Evolutionary conservation across 1,140 invertebrate genomes (phyloP).

Genomic region (Chironomus tepperi): DNA sequence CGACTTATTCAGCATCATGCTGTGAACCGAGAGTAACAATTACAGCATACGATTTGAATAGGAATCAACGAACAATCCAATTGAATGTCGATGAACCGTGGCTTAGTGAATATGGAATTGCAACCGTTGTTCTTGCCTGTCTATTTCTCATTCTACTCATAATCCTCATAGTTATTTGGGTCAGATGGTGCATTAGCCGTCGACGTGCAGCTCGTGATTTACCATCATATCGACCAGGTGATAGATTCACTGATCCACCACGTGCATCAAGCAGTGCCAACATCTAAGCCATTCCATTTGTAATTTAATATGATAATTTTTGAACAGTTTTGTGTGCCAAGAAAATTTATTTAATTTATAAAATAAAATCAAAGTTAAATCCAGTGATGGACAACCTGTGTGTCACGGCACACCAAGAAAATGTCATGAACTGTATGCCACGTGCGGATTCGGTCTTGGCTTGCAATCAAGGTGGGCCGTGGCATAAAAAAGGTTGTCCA

Average conservation of each 20-base stretch:
- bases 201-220: conserved; percentile 43
- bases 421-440: no score
- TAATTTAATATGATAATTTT: no score
- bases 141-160: conserved; percentile 39
- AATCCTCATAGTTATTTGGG: conserved; percentile 43
- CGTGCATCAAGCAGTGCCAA: background rate
- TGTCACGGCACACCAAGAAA: no score
- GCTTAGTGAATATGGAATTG: conserved; percentile 42
- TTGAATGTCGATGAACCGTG: conserved; percentile 46
- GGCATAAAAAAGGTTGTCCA: no score
- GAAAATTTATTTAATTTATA: background rate
- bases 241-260: background rate
- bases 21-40: conserved; percentile 49
- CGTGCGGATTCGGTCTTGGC: no score
- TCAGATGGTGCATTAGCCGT: conserved; percentile 45
- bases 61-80: conserved; percentile 46
- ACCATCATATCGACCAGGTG: conserved; percentile 40
- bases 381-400: no score
- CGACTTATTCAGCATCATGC: conserved; percentile 51
- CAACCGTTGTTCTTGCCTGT: conserved; percentile 45
- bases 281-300: background rate
- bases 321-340: background rate
- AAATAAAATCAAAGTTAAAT: background rate
- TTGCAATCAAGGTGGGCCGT: no score
- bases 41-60: conserved; percentile 47